A percentile compares a stretch with the other conserved stretches of the same genome.
Conservation (phyloP, 1,140 invertebrate genomes). For the Meloidogyne hapla region DNA sequence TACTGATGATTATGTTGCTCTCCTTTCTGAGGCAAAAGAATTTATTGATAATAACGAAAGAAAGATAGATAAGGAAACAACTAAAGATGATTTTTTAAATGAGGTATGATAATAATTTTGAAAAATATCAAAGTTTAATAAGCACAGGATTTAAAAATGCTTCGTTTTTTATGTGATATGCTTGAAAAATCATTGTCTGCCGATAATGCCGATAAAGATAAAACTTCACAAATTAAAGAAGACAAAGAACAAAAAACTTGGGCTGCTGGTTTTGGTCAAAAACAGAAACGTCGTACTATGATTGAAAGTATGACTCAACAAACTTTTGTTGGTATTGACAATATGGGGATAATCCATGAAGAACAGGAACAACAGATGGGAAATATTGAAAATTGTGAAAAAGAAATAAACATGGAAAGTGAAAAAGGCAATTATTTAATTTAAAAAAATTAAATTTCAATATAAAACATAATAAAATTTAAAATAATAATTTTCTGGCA, state of each 20-base stretch:
- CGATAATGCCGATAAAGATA: slow-evolving; percentile 3
- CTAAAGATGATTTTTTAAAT: not conserved
- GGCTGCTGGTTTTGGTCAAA: slow-evolving; percentile 19
- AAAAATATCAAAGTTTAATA: not conserved
- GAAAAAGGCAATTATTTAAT: not conserved
- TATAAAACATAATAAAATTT: not conserved
- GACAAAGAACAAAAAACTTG: slow-evolving; percentile 11
- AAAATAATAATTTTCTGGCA: not conserved
- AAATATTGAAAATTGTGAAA: not conserved
- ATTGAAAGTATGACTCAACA: slow-evolving; percentile 19
- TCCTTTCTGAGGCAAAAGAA: not conserved
- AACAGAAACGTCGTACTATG: slow-evolving; percentile 4
- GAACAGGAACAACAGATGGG: slow-evolving; percentile 8
- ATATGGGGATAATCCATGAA: slow-evolving; percentile 26
- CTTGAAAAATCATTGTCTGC: slow-evolving; percentile 15
- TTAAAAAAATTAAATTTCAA: slow-evolving; percentile 7
- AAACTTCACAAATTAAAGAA: not conserved
- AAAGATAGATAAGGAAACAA: not conserved
- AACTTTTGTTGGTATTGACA: slow-evolving; percentile 12
- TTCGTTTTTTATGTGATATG: slow-evolving; percentile 8
- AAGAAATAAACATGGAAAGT: slow-evolving; percentile 4
- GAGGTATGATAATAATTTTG: not conserved
- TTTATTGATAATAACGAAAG: not conserved
- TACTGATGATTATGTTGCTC: not conserved
- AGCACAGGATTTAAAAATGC: not conserved